Evolutionary conservation across 2,888 invertebrate species (phyloP).

Genomic region (Fabriciana adippe): DNA sequence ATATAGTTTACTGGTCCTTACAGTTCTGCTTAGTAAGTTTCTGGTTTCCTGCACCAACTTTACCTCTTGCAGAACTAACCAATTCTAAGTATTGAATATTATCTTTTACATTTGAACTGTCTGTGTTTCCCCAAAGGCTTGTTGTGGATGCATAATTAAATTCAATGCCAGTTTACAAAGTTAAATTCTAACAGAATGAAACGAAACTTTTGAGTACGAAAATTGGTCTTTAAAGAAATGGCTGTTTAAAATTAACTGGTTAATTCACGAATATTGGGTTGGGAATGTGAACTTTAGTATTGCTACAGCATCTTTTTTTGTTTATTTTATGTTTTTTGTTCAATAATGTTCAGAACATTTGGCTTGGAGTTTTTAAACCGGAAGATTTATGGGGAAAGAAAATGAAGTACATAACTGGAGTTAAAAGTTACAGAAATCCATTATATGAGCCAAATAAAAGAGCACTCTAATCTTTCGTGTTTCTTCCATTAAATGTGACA

Average conservation of each 20-base stretch:
- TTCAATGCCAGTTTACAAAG: neutral
- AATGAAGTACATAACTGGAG: too few relatives aligned
- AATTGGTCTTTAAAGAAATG: neutral
- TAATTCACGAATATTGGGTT: too few relatives aligned
- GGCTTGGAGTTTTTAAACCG: neutral
- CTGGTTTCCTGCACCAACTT: neutral
- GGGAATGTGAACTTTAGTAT: too few relatives aligned
- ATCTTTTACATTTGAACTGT: constrained; percentile 9
- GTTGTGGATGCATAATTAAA: constrained; percentile 15
- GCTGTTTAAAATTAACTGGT: too few relatives aligned
- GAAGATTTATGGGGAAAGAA: neutral
- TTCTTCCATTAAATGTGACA: constrained; percentile 22
- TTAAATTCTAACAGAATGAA: constrained; percentile 11
- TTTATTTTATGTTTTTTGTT: too few relatives aligned
- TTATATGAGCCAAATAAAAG: constrained; percentile 14
- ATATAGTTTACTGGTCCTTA: neutral
- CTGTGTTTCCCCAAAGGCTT: constrained; percentile 3
- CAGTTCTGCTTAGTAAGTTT: neutral
- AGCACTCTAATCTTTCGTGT: constrained; percentile 8
- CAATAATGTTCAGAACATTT: too few relatives aligned
- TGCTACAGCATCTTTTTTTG: too few relatives aligned
- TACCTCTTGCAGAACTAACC: neutral
- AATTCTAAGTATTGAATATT: constrained; percentile 11
- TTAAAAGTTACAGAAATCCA: neutral
- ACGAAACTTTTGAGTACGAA: neutral